Conservation (phyloP, 2,888 invertebrate genomes). For the Ptilodon capucinus region DNA sequence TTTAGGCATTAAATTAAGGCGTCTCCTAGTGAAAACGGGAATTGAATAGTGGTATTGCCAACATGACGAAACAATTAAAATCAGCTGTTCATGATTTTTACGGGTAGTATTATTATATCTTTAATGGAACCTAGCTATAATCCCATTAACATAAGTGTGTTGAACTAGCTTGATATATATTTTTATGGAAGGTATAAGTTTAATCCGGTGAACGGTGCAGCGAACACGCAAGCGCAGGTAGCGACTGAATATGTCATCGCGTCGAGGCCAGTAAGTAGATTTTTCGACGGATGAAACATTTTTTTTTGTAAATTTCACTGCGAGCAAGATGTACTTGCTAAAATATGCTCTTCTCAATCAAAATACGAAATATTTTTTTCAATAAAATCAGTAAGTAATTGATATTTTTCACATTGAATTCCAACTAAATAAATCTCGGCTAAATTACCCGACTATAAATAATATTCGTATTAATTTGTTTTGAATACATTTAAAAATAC, state of each 20-base stretch:
- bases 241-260: conserved; percentile 35
- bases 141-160: conserved; percentile 65
- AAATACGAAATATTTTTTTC: not conserved
- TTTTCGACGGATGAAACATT: not conserved
- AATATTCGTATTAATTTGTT: not conserved
- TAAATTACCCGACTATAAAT: not conserved
- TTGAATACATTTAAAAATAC: not conserved
- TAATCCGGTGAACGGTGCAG: conserved; percentile 64
- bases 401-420: not conserved
- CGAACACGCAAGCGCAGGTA: conserved; percentile 64
- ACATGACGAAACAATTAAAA: conserved; percentile 34
- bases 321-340: not conserved
- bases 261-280: not conserved
- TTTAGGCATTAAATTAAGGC: no score
- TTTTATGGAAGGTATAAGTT: conserved; percentile 64
- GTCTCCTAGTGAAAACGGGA: no score
- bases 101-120: conserved; percentile 57
- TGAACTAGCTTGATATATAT: conserved; percentile 51
- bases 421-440: not conserved
- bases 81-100: conserved; percentile 53
- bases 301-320: not conserved
- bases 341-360: not conserved
- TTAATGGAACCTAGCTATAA: conserved; percentile 63
- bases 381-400: not conserved
- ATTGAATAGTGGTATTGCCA: conserved; percentile 23